A percentile compares a stretch with the other conserved stretches of the same genome.
phyloP scores from a whole-genome alignment of 2,113 vertebrate species.

The Guaruba guarouba region DNA sequence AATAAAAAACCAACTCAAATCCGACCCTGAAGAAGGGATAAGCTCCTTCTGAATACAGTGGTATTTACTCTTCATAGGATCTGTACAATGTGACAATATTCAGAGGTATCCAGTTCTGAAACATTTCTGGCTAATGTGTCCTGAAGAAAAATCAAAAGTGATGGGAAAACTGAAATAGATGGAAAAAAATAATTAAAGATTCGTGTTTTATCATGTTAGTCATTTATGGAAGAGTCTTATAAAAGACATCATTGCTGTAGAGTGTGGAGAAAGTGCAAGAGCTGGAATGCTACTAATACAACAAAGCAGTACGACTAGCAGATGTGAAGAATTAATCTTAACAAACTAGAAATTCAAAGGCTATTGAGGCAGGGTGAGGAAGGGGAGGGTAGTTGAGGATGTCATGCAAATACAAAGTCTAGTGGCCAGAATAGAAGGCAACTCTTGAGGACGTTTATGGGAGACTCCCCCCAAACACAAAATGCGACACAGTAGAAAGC shows the following conservation, averaged over 20 bases:
- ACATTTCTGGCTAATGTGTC: neutral
- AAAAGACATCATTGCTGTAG: neutral
- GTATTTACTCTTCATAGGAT: neutral
- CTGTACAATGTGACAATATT: neutral
- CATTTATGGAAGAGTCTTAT: neutral
- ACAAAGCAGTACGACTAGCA: neutral
- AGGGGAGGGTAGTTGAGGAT: neutral
- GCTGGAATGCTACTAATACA: neutral
- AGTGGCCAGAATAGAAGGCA: neutral
- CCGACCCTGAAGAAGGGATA: neutral
- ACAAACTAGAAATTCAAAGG: neutral
- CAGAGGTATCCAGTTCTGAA: neutral
- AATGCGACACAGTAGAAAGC: neutral
- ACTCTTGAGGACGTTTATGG: neutral
- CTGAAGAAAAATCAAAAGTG: neutral
- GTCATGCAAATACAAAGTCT: neutral
- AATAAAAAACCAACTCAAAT: rapidly evolving
- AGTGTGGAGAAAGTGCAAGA: neutral
- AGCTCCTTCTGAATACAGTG: neutral
- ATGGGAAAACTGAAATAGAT: neutral
- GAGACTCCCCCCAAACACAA: neutral
- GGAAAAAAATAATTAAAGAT: neutral
- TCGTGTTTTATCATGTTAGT: neutral
- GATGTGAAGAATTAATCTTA: neutral
- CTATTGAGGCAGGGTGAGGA: rapidly evolving